A percentile compares a stretch with the other conserved stretches of the same genome.
phyloP scores from a whole-genome alignment of 2,113 vertebrate species.

The Mionectes macconnelli region DNA sequence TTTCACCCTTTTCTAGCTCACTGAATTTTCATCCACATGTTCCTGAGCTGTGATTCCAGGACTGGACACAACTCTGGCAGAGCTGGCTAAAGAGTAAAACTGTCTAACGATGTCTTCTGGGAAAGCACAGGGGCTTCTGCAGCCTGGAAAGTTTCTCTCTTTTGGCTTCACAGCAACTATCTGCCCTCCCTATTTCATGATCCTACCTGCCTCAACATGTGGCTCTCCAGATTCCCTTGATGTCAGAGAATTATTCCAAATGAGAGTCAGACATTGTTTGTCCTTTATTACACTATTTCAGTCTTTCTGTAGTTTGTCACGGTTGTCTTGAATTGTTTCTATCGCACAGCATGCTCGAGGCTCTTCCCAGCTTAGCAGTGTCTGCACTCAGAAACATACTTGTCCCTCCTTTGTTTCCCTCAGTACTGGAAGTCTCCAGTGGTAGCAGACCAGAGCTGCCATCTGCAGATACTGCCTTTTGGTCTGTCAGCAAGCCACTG shows the following conservation, averaged over 20 bases:
- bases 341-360: neutral
- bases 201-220: neutral
- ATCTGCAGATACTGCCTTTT: neutral
- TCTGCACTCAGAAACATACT: neutral
- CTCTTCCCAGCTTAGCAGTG: neutral
- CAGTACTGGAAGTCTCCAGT: neutral
- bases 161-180: neutral
- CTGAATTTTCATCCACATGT: neutral
- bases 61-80: neutral
- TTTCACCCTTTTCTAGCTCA: neutral
- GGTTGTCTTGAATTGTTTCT: neutral
- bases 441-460: neutral
- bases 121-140: neutral
- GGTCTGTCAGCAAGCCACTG: neutral
- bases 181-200: accelerated
- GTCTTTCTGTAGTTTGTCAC: neutral
- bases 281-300: neutral
- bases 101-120: neutral
- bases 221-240: neutral
- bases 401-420: neutral
- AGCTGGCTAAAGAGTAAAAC: neutral
- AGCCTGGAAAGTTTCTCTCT: neutral
- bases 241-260: neutral
- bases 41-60: neutral
- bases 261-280: neutral